Percentiles rank a stretch among this genome's conserved stretches.
Evolutionary conservation across 2,888 invertebrate species (phyloP).

Genomic region (Cheilosia urbana): DNA sequence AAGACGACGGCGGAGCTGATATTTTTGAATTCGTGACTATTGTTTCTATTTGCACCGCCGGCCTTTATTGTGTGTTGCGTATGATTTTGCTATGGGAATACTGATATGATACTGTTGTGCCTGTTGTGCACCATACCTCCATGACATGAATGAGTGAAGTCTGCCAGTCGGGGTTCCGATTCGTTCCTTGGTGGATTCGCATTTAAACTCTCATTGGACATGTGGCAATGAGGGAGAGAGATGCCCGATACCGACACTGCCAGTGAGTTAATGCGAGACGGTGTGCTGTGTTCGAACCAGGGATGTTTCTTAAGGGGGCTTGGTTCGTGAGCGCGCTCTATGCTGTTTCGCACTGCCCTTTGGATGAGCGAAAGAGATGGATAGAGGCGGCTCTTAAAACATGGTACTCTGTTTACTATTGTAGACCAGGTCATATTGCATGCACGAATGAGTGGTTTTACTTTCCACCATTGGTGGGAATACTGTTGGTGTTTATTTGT

Average conservation of each 20-base stretch:
- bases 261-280: background rate
- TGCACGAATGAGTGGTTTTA: slow-evolving; percentile 67
- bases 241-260: background rate
- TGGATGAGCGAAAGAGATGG: slow-evolving; percentile 5
- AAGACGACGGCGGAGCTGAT: slow-evolving; percentile 15
- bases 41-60: slow-evolving; percentile 52
- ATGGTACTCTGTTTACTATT: slow-evolving; percentile 35
- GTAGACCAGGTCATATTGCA: slow-evolving; percentile 70
- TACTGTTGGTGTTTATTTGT: slow-evolving; percentile 37
- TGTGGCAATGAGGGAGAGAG: slow-evolving; percentile 13
- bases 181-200: slow-evolving; percentile 47
- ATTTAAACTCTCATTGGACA: slow-evolving; percentile 66
- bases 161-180: slow-evolving; percentile 46
- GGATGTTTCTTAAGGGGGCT: slow-evolving; percentile 47
- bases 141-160: slow-evolving; percentile 62
- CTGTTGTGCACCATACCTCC: slow-evolving; percentile 52
- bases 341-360: background rate
- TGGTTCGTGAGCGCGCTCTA: slow-evolving; percentile 12
- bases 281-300: background rate
- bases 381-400: background rate
- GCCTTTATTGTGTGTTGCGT: slow-evolving; percentile 68
- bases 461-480: slow-evolving; percentile 72
- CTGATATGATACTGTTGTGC: slow-evolving; percentile 65
- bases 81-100: slow-evolving; percentile 66
- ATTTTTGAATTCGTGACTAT: slow-evolving; percentile 21